Conservation (phyloP, 2,888 invertebrate species). For the Acanthoscelides obtectus region DNA sequence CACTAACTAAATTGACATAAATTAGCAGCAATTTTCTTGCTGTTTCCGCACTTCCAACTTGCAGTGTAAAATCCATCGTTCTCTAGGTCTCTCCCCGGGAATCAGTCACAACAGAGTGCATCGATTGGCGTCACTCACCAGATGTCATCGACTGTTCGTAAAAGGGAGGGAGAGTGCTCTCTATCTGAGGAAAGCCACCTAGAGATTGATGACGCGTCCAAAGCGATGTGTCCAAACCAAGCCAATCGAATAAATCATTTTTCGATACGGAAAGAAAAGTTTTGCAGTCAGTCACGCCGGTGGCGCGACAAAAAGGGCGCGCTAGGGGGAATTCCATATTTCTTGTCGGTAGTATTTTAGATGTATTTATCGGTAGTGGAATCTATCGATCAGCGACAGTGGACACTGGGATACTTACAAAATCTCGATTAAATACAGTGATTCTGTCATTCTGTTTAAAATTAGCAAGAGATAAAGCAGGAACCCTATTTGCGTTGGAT, state of each 20-base stretch:
- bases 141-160: constrained; percentile 33
- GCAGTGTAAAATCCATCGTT: constrained; percentile 2
- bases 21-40: too few relatives aligned
- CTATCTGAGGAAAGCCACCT: constrained; percentile 36
- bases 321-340: background rate
- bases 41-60: too few relatives aligned
- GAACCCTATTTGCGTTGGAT: too few relatives aligned
- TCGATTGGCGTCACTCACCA: constrained; percentile 40
- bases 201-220: constrained; percentile 38
- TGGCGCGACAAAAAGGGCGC: background rate
- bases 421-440: too few relatives aligned
- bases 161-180: constrained; percentile 9
- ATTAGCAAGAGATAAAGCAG: too few relatives aligned
- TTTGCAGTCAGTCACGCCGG: background rate
- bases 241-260: constrained; percentile 40
- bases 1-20: too few relatives aligned
- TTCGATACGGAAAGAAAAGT: constrained; percentile 8
- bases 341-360: background rate
- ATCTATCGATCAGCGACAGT: too few relatives aligned
- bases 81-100: constrained; percentile 25
- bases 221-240: constrained; percentile 36
- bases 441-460: too few relatives aligned
- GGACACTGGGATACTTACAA: too few relatives aligned
- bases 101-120: constrained; percentile 34
- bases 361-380: background rate